These are phyloP conservation scores for Eretmodus cyanostictus DNA, from an alignment of 2,113 vertebrate species.

Conservation along the genomic window DNA sequence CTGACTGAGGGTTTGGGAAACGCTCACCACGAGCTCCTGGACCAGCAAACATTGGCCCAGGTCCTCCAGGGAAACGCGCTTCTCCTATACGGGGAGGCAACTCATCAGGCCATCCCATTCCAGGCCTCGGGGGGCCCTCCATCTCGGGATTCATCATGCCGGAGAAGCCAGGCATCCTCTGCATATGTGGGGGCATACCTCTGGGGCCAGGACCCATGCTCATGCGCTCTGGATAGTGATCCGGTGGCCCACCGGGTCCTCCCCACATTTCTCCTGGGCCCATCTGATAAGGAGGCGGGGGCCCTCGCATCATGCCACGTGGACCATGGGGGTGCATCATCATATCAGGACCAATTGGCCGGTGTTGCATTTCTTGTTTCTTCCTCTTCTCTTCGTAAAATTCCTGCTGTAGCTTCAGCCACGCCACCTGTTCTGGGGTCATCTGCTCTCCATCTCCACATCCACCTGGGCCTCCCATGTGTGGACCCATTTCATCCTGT, in stretches of 20 bases:
- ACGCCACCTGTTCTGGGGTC: slow-evolving; percentile 97
- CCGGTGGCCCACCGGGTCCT: slow-evolving; percentile 72
- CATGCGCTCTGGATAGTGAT: slow-evolving; percentile 89
- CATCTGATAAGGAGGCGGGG: slow-evolving; percentile 95
- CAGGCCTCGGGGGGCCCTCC: slow-evolving; percentile 89
- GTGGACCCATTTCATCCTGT: slow-evolving; percentile 90
- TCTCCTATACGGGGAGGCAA: slow-evolving; percentile 92
- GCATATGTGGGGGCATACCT: slow-evolving; percentile 89
- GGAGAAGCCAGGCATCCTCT: slow-evolving; percentile 89
- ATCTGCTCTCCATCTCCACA: slow-evolving; percentile 91
- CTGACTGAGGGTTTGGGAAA: slow-evolving; percentile 90
- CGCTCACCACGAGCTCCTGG: slow-evolving; percentile 91
- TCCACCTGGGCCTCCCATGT: slow-evolving; percentile 70
- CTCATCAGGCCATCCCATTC: slow-evolving; percentile 94
- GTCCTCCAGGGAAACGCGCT: slow-evolving; percentile 85
- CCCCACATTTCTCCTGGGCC: slow-evolving; percentile 90
- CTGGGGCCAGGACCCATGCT: slow-evolving; percentile 82
- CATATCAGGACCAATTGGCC: slow-evolving; percentile 89
- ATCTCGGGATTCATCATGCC: slow-evolving; percentile 96
- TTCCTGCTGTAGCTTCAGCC: slow-evolving; percentile 97
- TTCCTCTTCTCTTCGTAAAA: slow-evolving; percentile 97
- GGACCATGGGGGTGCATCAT: slow-evolving; percentile 95
- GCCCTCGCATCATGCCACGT: slow-evolving; percentile 87
- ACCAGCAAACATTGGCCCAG: slow-evolving; percentile 84
- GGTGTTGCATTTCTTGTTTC: slow-evolving; percentile 96